Conservation (phyloP, 1,140 invertebrate species). For the Sycophaga agraensis region DNA sequence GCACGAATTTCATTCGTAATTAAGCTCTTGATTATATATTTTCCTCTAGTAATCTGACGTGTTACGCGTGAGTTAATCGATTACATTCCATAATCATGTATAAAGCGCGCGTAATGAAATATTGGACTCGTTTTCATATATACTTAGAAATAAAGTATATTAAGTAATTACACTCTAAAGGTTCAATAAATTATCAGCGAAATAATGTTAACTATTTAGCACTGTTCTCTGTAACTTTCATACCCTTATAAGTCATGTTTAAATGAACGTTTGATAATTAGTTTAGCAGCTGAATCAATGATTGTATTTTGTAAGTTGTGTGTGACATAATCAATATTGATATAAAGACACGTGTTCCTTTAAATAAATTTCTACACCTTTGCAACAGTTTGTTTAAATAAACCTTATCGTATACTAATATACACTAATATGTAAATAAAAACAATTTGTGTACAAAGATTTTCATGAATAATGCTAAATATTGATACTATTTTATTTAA, state of each 20-base stretch:
- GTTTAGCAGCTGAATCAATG: constrained; percentile 6
- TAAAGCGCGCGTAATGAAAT: constrained; percentile 21
- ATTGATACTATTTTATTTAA: too few species aligned
- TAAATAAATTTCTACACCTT: constrained; percentile 30
- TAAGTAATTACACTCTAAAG: constrained; percentile 18
- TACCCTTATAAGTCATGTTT: constrained; percentile 20
- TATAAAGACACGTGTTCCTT: constrained; percentile 26
- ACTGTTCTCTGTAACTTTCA: constrained; percentile 15
- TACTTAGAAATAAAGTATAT: constrained; percentile 5
- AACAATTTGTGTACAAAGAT: too few species aligned
- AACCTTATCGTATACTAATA: too few species aligned
- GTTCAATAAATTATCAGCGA: constrained; percentile 22
- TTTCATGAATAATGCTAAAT: too few species aligned
- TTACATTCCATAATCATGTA: constrained; percentile 29
- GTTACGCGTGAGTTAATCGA: constrained; percentile 21
- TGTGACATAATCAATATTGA: constrained; percentile 17
- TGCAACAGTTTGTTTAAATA: constrained; percentile 9
- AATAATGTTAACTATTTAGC: constrained; percentile 21
- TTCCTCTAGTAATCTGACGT: constrained; percentile 22
- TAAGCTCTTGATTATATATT: constrained; percentile 1
- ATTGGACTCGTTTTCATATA: neutral
- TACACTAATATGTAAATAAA: too few species aligned
- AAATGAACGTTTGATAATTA: constrained; percentile 18
- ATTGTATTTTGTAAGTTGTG: constrained; percentile 24
- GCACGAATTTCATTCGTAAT: constrained; percentile 16